phyloP scores from a whole-genome alignment of 2,113 vertebrate genomes.

The Polypterus bichir region DNA sequence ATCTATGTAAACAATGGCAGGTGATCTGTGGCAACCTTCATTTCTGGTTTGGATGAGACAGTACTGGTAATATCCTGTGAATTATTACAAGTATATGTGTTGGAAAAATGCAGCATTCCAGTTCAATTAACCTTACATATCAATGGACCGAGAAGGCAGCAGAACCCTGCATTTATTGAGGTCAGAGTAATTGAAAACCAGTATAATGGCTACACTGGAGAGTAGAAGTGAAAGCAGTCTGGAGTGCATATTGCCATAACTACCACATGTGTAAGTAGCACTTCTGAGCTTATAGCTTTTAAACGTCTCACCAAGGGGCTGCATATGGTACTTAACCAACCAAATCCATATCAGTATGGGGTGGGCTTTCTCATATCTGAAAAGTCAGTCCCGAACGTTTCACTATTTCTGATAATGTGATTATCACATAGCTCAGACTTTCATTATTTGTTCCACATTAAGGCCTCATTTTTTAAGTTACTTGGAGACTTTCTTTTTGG shows the following conservation, averaged over 20 bases:
- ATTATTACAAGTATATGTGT: slow-evolving; percentile 34
- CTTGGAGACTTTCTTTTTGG: no score
- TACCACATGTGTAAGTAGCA: not conserved
- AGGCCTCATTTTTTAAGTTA: no score
- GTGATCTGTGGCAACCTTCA: slow-evolving; percentile 10
- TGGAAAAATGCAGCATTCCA: slow-evolving; percentile 55
- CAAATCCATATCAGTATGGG: not conserved
- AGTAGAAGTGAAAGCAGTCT: not conserved
- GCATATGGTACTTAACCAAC: not conserved
- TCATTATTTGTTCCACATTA: no score
- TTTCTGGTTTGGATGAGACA: slow-evolving; percentile 23
- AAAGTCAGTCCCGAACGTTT: no score
- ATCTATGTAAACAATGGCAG: slow-evolving; percentile 14
- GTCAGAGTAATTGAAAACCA: slow-evolving; percentile 60
- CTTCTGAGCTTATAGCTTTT: not conserved
- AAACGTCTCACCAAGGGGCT: not conserved
- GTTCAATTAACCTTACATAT: slow-evolving; percentile 62
- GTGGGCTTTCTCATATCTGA: no score
- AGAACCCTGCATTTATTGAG: slow-evolving; percentile 32
- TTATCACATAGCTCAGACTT: no score
- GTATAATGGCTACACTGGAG: slow-evolving; percentile 35
- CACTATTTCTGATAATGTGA: no score
- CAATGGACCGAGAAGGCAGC: slow-evolving; percentile 39
- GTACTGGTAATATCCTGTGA: slow-evolving; percentile 21
- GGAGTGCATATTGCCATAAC: not conserved